These are phyloP conservation scores for Drosophila yakuba DNA, from an alignment of 1,140 invertebrate species.

Conservation along the genomic window DNA sequence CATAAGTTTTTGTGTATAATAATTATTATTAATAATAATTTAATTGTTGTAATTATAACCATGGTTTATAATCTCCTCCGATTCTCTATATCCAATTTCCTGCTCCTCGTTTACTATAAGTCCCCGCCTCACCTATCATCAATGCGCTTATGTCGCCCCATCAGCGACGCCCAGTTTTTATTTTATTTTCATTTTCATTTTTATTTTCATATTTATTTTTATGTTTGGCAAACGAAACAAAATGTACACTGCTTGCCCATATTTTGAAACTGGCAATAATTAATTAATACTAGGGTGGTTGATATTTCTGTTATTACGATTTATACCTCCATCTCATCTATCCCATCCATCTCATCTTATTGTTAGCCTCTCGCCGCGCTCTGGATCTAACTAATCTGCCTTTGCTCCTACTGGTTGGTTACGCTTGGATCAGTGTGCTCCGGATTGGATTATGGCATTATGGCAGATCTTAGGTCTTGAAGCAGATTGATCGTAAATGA, in stretches of 20 bases:
- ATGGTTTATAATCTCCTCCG: constrained; percentile 52
- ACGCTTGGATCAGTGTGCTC: constrained; percentile 9
- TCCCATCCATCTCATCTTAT: constrained; percentile 28
- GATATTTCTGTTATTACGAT: constrained; percentile 40
- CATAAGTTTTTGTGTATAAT: constrained; percentile 78
- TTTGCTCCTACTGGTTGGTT: neutral
- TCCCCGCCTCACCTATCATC: constrained; percentile 1
- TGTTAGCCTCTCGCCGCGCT: constrained; percentile 41
- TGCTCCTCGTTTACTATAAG: constrained; percentile 10
- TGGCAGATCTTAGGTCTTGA: constrained; percentile 2
- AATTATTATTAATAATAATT: constrained; percentile 83
- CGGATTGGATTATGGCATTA: constrained; percentile 18
- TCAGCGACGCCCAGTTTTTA: constrained; percentile 59
- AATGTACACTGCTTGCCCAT: constrained; percentile 64
- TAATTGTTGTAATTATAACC: constrained; percentile 80
- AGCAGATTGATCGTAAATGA: constrained; percentile 33
- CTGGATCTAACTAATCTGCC: constrained; percentile 25
- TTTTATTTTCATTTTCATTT: neutral
- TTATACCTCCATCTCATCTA: constrained; percentile 16
- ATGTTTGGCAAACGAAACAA: constrained; percentile 69
- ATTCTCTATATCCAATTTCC: constrained; percentile 34
- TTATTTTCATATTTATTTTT: neutral
- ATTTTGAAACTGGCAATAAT: constrained; percentile 48
- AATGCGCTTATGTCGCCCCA: constrained; percentile 47
- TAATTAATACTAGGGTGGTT: constrained; percentile 60